These are phyloP conservation scores for Indicator maculatus DNA, from an alignment of 2,113 vertebrate genomes.

Conservation along the genomic window DNA sequence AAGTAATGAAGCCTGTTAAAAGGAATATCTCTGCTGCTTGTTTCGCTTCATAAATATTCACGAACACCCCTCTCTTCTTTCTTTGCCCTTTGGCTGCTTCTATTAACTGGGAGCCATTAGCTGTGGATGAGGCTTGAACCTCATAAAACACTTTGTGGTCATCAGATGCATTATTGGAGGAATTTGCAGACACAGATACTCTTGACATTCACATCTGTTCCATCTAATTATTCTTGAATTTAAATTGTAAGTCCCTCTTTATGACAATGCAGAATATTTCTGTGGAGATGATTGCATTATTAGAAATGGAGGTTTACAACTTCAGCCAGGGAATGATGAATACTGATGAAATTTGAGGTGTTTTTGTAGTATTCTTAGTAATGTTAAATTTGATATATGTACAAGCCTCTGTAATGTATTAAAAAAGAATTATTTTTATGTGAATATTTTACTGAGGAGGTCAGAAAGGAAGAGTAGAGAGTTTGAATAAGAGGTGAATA, in stretches of 20 bases:
- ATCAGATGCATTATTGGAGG: slow-evolving; percentile 52
- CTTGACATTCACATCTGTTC: slow-evolving; percentile 61
- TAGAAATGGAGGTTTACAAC: slow-evolving; percentile 29
- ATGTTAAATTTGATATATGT: background rate
- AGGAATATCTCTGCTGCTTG: slow-evolving; percentile 12
- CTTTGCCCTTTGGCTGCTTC: slow-evolving; percentile 66
- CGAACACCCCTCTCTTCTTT: slow-evolving; percentile 19
- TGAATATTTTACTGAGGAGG: background rate
- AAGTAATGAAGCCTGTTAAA: slow-evolving; percentile 52
- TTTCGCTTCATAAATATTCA: slow-evolving; percentile 69
- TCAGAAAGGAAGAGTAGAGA: background rate
- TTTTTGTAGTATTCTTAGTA: background rate
- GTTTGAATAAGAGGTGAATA: background rate
- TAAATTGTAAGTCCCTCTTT: slow-evolving; percentile 60
- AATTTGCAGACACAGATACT: slow-evolving; percentile 45
- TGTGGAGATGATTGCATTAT: slow-evolving; percentile 45
- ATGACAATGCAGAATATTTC: slow-evolving; percentile 46
- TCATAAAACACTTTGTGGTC: slow-evolving; percentile 60
- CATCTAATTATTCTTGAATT: slow-evolving; percentile 32
- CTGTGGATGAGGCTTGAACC: slow-evolving; percentile 60
- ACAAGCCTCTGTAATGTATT: background rate
- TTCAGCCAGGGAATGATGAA: background rate
- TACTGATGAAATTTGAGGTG: slow-evolving; percentile 17
- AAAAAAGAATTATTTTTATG: slow-evolving; percentile 4
- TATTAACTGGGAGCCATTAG: slow-evolving; percentile 68